Evolutionary conservation across 2,888 invertebrate genomes (phyloP), one percentile per base, ranked within the genome.

Genomic region (Muschampia plurimacula): DNA sequence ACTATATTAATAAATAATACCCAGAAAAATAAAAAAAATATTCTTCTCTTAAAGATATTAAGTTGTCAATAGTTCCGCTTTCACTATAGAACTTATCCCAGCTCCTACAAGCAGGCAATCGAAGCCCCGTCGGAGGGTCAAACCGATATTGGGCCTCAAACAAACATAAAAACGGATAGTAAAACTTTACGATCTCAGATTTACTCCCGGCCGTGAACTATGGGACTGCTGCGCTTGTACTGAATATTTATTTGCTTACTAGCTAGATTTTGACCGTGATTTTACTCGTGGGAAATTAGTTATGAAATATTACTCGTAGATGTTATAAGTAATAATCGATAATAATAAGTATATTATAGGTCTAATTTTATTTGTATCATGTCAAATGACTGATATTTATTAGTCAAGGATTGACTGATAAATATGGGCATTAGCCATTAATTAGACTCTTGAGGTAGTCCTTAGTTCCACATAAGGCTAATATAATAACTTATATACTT

Each of bases 131-230:
- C 78, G 77, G 86, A 85, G 88, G 89, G 88, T 87, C 84, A 86
- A 85, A 84, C 89, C 90, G 88, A 89, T 89, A 90, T 86, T 85
- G 88, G 83, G 83, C 86, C 89, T 83, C 91, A 89, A 91, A 90
- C 90, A 91, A 89, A 92, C 91, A 91, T 93, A 92, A 93, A 92
- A 92, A 87, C 79, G 87, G 89, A 89, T 85, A 89, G 83, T 92
- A 90, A 93, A 93, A 74, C 85, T 93, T 93, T 91, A 93, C 85
- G 90, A 90, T 75, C 82, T 74, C 81, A 85, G 83, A 84, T 86
- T 86, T 86, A 85, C 85, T 83, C 84, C 83, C 78, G 80, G 72
- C 81, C 78, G 88, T 90, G 89, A 89, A 86, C 91, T 91, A 89
- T 88, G 82, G 74, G 76, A 76, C 77, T 41, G 41, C 10, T 32